These are phyloP conservation scores for Nephotettix cincticeps DNA, from an alignment of 1,140 invertebrate genomes.

Conservation along the genomic window DNA sequence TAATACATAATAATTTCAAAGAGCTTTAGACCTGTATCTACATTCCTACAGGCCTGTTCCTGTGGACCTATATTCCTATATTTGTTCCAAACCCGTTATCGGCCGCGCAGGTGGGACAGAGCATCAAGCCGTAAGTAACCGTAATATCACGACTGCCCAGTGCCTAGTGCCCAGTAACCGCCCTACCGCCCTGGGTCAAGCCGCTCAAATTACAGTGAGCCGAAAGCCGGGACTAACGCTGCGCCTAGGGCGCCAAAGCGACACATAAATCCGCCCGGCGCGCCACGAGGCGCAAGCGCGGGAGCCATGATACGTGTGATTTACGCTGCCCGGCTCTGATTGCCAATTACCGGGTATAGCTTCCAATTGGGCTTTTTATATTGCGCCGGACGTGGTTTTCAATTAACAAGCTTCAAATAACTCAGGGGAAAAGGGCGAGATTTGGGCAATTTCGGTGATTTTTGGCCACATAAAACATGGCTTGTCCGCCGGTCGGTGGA, in stretches of 20 bases:
- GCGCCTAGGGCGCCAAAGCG: background rate
- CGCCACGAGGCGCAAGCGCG: background rate
- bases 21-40: no score
- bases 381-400: background rate
- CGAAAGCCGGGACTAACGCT: background rate
- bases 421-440: background rate
- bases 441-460: background rate
- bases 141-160: no score
- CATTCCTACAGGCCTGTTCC: no score
- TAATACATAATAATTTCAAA: no score
- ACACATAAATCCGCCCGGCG: background rate
- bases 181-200: background rate
- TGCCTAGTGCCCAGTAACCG: no score
- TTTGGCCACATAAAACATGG: background rate
- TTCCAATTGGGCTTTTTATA: background rate
- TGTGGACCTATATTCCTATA: no score
- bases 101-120: no score
- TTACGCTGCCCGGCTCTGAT: background rate
- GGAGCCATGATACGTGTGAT: background rate
- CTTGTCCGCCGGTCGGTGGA: no score
- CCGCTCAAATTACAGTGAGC: constrained; percentile 1
- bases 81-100: no score
- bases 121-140: no score
- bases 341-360: constrained; percentile 2
- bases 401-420: constrained; percentile 7